These are phyloP conservation scores for Ceyx margarethae DNA, from an alignment of 2,113 vertebrate genomes.

Conservation along the genomic window DNA sequence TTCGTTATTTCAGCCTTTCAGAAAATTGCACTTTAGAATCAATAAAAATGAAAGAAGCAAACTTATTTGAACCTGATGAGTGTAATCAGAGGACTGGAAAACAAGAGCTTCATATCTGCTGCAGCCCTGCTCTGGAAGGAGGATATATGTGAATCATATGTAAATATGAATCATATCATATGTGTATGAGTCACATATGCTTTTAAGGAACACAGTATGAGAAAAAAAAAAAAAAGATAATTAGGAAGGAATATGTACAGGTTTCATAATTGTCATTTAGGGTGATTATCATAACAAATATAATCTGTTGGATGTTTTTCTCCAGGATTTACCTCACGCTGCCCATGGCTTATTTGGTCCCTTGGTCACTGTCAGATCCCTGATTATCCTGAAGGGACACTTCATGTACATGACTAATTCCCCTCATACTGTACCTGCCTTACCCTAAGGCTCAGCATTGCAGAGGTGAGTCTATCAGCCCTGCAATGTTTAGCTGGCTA, in stretches of 20 bases:
- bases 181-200: not conserved
- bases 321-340: not conserved
- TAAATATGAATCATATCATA: too few species aligned
- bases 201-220: not conserved
- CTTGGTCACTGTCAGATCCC: not conserved
- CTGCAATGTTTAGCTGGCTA: not conserved
- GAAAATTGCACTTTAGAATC: not conserved
- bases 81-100: not conserved
- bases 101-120: not conserved
- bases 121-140: not conserved
- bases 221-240: not conserved
- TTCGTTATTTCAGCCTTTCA: not conserved
- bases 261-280: not conserved
- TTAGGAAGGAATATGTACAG: not conserved
- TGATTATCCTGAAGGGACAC: rapidly evolving
- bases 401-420: rapidly evolving
- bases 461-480: not conserved
- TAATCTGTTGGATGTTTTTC: not conserved
- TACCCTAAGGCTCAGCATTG: not conserved
- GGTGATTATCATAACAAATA: not conserved
- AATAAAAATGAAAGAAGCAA: not conserved
- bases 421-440: rapidly evolving
- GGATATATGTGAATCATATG: too few species aligned
- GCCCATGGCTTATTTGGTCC: not conserved
- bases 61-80: not conserved